Base-by-base conservation (phyloP, 2,888 invertebrate species). In the Acronicta leporina region DNA sequence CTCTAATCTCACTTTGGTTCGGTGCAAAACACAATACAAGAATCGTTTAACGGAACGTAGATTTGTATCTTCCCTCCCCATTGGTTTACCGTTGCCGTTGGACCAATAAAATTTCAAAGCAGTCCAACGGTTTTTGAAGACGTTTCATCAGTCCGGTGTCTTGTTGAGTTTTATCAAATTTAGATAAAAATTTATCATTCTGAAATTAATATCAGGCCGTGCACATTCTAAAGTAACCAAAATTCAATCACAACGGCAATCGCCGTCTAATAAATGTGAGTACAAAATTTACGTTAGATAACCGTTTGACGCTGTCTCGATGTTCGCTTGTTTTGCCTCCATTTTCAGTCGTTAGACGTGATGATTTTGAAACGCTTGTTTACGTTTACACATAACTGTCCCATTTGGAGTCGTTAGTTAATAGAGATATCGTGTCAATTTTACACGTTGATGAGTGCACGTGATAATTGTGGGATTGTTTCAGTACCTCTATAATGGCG, bases 401-500 rank as follows among this genome's bases (percentile, higher is more conserved):
- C 40, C 65, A 57, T 59, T 60, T 51, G 30, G 10, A 49, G 54
- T 68, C 54, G 58, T 62, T 69, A 50, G 25, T 46, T 41, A 44
- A 44, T 55, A 52, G 46, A 35, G 55, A 42, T 45, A 45, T 45
- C 41, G 58, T 69, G 62, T 63, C 59, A 77, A 69, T 50, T 76
- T 65, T 59, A 65, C 58, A 72, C 77, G 56, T 77, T 77, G 46
- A 66, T 60, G 20, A 76, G 77, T 77, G 73, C 88, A 87, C 86
- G 89, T 90, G 90, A 87, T 86, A 75, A 74, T 76, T 75, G 63
- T 61, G 73, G 55, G 71, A 77, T 84, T 84, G 81, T 90, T 88
- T 81, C 86, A 88, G 87, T 85, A 79, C 63, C 68, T 74, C 73
- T 68, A 85, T 77, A 89, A 96, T 96, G 96, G 96, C 96, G 88